Evolutionary conservation across 2,888 invertebrate species (phyloP), one percentile per base, ranked within the genome.

Genomic region (Lysandra bellargus): DNA sequence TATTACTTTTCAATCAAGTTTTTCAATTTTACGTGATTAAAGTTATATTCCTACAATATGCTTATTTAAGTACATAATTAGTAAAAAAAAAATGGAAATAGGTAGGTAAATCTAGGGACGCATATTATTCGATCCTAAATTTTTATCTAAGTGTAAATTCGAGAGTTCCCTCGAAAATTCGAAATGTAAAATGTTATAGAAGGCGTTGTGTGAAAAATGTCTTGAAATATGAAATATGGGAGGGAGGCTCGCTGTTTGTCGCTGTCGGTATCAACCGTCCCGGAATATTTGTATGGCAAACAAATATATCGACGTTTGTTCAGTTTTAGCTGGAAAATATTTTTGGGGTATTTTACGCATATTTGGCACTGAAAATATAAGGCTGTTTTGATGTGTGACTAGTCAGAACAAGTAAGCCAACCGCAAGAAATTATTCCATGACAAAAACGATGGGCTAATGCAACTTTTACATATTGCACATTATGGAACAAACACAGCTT

Each of bases 171-270:
- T 37, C 37, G 37, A 37, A 37, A 37, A 37, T 12, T 69, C 17
- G 33, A 69, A 69, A 69, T 37, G 69, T 69, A 37, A 69, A 69
- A 69, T 23, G 33, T 69, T 37, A 33, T 33, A 69, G 64, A 64
- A 69, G 30, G 64, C 64, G 23, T 64, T 64, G 23, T 69, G 69
- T 69, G 69, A 69, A 69, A 33, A 69, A 69, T 69, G 69, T 69
- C 37, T 69, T 37, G 69, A 69, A 69, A 37, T 69, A 69, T 69
- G 33, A 69, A 69, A 69, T 37, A 69, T 69, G 69, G 30, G 4
- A 64, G 69, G 30, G 4, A 64, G 12, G 49, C 49, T 17, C 57
- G 57, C 57, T 57, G 57, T 57, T 4, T 30, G 33, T 69, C 14
- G 69, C 37, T 69, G 30, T 30, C 64, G 33, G 69, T 69, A 69